phyloP scores from a whole-genome alignment of 2,888 invertebrate genomes.

The Ectobius pallidus region DNA sequence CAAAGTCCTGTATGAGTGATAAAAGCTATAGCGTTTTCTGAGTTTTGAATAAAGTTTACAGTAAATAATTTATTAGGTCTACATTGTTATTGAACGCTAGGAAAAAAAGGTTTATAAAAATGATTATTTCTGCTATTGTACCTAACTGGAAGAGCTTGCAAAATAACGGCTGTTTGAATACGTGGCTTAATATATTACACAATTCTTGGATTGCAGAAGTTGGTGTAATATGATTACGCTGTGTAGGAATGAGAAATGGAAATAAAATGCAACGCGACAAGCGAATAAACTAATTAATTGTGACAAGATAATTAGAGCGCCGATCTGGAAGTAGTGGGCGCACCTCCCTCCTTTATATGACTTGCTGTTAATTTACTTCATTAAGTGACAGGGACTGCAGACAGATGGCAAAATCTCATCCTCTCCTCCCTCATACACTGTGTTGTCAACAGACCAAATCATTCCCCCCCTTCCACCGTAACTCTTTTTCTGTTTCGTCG shows the following conservation, averaged over 20 bases:
- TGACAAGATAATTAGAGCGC: slow-evolving; percentile 31
- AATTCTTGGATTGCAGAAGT: neutral
- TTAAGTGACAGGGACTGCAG: slow-evolving; percentile 16
- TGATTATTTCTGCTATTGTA: too few relatives aligned
- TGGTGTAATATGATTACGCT: neutral
- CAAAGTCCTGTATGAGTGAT: too few relatives aligned
- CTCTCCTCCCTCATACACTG: neutral
- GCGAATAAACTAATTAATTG: slow-evolving; percentile 27
- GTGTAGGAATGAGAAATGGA: neutral
- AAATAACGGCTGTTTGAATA: too few relatives aligned
- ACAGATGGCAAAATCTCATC: slow-evolving; percentile 12
- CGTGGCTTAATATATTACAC: too few relatives aligned
- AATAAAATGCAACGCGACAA: slow-evolving; percentile 22
- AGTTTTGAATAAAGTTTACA: too few relatives aligned
- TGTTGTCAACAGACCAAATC: slow-evolving; percentile 18
- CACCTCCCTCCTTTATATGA: slow-evolving; percentile 6
- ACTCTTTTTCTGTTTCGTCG: neutral
- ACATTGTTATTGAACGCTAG: too few relatives aligned
- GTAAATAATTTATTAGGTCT: too few relatives aligned
- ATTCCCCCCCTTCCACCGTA: neutral
- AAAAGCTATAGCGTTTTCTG: too few relatives aligned
- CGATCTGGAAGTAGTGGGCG: slow-evolving; percentile 19
- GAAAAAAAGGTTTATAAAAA: too few relatives aligned
- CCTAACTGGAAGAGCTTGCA: too few relatives aligned
- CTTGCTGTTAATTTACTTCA: slow-evolving; percentile 30